A percentile compares a stretch with the other conserved stretches of the same genome.
These are phyloP conservation scores for Agrotis puta DNA, from an alignment of 2,888 invertebrate species.

Conservation along the genomic window DNA sequence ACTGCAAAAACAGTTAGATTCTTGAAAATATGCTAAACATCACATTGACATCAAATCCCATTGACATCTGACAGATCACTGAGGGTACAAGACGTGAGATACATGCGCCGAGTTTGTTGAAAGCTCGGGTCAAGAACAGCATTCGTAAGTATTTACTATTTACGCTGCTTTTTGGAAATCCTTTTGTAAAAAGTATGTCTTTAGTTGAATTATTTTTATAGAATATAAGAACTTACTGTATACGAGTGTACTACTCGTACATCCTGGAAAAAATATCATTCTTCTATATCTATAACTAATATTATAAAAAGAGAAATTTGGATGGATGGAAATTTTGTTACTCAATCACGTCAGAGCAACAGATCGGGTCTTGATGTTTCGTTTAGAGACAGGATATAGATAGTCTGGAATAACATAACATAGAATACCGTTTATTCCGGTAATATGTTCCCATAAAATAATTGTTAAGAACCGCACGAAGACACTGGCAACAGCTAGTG, in stretches of 20 bases:
- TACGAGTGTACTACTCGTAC: background rate
- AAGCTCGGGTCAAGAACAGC: constrained; percentile 57
- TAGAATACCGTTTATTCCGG: too few species aligned
- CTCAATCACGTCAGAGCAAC: too few species aligned
- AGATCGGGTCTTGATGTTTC: too few species aligned
- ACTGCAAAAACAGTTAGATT: constrained; percentile 34
- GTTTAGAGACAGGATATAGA: too few species aligned
- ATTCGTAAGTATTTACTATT: constrained; percentile 39
- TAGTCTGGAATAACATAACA: too few species aligned
- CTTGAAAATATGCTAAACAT: constrained; percentile 59
- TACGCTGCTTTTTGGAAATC: constrained; percentile 4
- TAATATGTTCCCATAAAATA: too few species aligned
- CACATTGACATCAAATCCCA: constrained; percentile 63
- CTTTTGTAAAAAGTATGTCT: background rate
- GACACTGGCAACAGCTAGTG: too few species aligned
- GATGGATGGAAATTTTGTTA: too few species aligned
- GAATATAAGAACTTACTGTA: background rate
- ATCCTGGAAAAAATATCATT: accelerated
- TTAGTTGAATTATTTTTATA: background rate
- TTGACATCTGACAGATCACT: constrained; percentile 59
- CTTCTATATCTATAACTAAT: too few species aligned
- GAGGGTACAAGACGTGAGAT: constrained; percentile 58
- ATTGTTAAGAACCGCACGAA: too few species aligned
- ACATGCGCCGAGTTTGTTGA: constrained; percentile 42
- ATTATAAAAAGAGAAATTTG: too few species aligned